Conservation (phyloP, 2,113 vertebrate species). For the Megaceryle maxima region DNA sequence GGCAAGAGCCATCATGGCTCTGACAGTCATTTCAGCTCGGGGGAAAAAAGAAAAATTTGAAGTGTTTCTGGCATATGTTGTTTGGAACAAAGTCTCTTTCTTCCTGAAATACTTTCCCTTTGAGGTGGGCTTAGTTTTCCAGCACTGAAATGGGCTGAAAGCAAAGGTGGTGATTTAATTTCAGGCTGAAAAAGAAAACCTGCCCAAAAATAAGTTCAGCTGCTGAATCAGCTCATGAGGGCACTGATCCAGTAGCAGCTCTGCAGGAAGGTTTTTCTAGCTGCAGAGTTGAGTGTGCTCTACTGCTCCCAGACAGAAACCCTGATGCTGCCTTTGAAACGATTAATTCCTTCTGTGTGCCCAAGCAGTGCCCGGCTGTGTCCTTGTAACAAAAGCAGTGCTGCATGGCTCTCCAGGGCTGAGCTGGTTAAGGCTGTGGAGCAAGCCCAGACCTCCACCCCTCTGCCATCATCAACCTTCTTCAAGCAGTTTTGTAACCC, state of each 20-base stretch:
- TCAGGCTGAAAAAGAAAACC: neutral
- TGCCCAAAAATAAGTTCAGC: neutral
- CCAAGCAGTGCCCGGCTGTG: neutral
- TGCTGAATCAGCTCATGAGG: neutral
- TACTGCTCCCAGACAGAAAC: neutral
- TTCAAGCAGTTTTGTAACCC: neutral
- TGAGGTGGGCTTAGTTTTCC: neutral
- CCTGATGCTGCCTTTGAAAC: neutral
- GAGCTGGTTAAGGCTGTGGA: neutral
- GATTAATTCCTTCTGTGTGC: neutral
- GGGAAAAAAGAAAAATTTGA: neutral
- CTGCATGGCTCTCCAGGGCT: neutral
- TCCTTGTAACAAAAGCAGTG: rapidly evolving
- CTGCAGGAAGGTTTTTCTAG: neutral
- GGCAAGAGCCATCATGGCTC: neutral
- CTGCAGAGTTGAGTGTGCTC: neutral
- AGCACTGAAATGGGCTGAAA: neutral
- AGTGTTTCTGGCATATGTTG: neutral
- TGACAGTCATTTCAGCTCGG: neutral
- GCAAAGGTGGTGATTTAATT: neutral
- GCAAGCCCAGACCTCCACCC: neutral
- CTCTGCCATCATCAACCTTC: neutral
- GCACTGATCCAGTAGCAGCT: conserved; percentile 8
- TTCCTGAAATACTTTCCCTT: neutral
- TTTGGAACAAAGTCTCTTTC: neutral